phyloP scores from a whole-genome alignment of 2,113 vertebrate species.

The Larimichthys polyactis region DNA sequence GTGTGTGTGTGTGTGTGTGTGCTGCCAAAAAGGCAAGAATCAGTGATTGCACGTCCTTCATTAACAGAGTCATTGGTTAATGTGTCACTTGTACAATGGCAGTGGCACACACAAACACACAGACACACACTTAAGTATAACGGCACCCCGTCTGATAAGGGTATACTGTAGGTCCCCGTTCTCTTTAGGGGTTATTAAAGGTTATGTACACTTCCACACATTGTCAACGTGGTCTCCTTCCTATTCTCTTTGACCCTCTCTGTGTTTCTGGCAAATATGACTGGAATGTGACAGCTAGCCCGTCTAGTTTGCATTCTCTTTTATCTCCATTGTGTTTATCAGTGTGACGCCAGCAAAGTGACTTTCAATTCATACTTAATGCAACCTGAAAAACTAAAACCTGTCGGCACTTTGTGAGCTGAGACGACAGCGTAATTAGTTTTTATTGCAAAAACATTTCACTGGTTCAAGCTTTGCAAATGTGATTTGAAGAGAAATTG shows the following conservation, averaged over 20 bases:
- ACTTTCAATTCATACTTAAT: conserved; percentile 13
- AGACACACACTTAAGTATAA: conserved; percentile 37
- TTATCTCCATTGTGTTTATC: conserved; percentile 23
- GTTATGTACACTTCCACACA: conserved; percentile 58
- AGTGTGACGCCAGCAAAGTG: not conserved
- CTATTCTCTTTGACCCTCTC: conserved; percentile 28
- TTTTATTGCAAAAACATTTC: not conserved
- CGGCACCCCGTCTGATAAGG: conserved; percentile 59
- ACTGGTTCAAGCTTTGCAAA: not conserved
- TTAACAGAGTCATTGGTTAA: conserved; percentile 82
- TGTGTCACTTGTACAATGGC: conserved; percentile 72
- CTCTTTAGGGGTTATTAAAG: conserved; percentile 50
- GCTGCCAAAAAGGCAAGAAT: conserved; percentile 58
- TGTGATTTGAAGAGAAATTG: too few relatives aligned
- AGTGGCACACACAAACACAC: conserved; percentile 37
- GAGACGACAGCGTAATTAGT: not conserved
- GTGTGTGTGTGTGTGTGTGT: conserved; percentile 38
- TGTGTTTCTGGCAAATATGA: conserved; percentile 42
- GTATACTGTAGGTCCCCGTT: conserved; percentile 3
- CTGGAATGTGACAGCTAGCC: conserved; percentile 53
- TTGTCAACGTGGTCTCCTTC: conserved; percentile 42
- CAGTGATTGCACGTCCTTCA: conserved; percentile 78
- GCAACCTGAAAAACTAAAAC: not conserved
- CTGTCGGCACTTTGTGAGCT: not conserved
- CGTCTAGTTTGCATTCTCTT: conserved; percentile 9